Conservation (phyloP, 1,140 invertebrate species). For the Tetramorium parvispinum region DNA sequence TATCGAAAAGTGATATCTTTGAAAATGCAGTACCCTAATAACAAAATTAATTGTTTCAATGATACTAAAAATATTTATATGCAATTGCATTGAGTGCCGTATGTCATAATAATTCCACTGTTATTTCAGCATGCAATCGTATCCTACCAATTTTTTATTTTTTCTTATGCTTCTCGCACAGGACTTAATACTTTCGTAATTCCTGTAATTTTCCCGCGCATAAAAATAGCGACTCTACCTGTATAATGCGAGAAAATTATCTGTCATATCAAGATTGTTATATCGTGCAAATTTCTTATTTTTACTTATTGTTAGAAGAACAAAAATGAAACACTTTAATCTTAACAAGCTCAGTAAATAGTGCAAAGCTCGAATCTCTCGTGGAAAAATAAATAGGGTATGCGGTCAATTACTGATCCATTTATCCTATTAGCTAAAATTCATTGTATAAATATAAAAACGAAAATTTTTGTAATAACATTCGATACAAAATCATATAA, state of each 20-base stretch:
- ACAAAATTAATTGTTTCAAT: constrained; percentile 19
- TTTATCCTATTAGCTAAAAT: too few species aligned
- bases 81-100: background rate
- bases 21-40: background rate
- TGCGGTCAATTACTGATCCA: too few species aligned
- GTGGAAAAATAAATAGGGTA: background rate
- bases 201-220: background rate
- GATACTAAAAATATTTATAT: background rate
- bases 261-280: background rate
- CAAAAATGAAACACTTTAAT: background rate
- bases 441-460: too few species aligned
- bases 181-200: background rate
- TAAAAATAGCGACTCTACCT: background rate
- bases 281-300: constrained; percentile 4
- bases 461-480: background rate
- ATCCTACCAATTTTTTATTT: background rate
- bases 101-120: background rate
- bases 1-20: background rate
- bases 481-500: background rate
- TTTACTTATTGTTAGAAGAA: background rate
- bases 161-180: background rate
- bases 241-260: constrained; percentile 7
- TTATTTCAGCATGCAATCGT: constrained; percentile 10
- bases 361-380: background rate
- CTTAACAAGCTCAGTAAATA: background rate